Percentiles rank a stretch among this genome's conserved stretches.
Evolutionary conservation across 2,797 vertebrate genomes (phyloP).

Genomic region (Phalloptychus januarius): DNA sequence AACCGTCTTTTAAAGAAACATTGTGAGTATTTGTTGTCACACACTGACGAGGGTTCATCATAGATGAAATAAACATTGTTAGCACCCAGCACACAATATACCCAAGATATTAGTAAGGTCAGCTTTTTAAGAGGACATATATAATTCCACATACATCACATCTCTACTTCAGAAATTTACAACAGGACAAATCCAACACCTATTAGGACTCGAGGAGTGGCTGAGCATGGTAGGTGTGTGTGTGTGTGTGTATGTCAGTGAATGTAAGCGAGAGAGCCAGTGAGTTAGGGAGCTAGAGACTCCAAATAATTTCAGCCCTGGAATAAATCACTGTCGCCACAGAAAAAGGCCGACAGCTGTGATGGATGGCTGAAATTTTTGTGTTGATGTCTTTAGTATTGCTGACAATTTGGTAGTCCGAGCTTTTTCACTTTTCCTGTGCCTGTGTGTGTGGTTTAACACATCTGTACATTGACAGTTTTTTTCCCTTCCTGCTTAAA

Average conservation of each 20-base stretch:
- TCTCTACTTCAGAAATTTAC: constrained; percentile 60
- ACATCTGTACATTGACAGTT: constrained; percentile 63
- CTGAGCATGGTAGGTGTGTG: constrained; percentile 45
- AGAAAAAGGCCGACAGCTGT: constrained; percentile 82
- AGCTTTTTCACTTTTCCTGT: constrained; percentile 76
- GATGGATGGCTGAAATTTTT: constrained; percentile 86
- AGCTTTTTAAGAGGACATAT: constrained; percentile 58
- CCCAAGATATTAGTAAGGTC: constrained; percentile 50
- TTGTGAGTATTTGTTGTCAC: constrained; percentile 23
- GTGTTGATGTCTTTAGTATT: constrained; percentile 87
- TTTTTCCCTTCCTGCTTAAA: constrained; percentile 19
- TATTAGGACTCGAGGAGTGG: constrained; percentile 57
- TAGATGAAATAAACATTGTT: constrained; percentile 29
- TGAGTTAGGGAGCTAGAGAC: constrained; percentile 52
- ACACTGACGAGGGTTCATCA: not conserved
- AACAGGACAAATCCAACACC: constrained; percentile 52
- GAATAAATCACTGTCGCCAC: constrained; percentile 87
- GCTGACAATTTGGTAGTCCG: constrained; percentile 84
- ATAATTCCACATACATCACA: constrained; percentile 66
- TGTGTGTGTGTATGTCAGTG: constrained; percentile 46
- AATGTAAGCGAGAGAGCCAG: constrained; percentile 43
- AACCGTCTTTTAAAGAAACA: not conserved
- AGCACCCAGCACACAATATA: constrained; percentile 31
- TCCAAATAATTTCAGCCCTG: constrained; percentile 81
- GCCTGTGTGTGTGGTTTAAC: constrained; percentile 70